These are phyloP conservation scores for Rhinolophus sinicus DNA, from an alignment of 2,113 vertebrate genomes.

Conservation along the genomic window DNA sequence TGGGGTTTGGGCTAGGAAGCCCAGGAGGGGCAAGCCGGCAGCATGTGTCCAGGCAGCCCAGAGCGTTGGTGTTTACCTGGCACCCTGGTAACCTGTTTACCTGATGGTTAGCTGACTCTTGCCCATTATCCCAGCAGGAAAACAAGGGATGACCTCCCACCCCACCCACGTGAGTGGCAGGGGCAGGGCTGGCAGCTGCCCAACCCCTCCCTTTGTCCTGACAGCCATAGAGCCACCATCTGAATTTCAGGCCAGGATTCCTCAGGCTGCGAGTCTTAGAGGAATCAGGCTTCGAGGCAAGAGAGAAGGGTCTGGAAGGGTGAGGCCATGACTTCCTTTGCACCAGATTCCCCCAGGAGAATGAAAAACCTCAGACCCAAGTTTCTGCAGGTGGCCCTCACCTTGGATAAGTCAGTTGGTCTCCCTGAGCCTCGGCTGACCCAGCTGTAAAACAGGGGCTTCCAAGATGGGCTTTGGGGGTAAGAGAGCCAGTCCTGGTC, in stretches of 20 bases:
- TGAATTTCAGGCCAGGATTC: background rate
- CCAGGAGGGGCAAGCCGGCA: fast-evolving
- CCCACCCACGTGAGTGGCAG: too few relatives aligned
- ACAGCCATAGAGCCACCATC: background rate
- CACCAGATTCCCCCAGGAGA: background rate
- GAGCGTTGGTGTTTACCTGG: background rate
- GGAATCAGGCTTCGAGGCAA: background rate
- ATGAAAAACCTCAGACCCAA: background rate
- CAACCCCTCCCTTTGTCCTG: background rate
- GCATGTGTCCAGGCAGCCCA: background rate
- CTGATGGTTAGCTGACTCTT: background rate
- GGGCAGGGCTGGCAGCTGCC: background rate
- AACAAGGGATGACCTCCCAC: background rate
- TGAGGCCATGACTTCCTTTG: background rate
- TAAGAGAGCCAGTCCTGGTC: fast-evolving
- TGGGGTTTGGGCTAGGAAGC: background rate
- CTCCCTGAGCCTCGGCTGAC: background rate
- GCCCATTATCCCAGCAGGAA: background rate
- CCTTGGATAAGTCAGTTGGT: background rate
- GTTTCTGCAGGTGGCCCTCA: too few relatives aligned
- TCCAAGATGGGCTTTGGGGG: background rate
- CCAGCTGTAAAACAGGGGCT: background rate
- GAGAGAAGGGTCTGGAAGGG: background rate
- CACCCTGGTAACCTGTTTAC: background rate
- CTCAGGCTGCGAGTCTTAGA: background rate